Conservation (phyloP, 2,113 vertebrate genomes). For the rabbit (Oryctolagus cuniculus) region mOryCun1.1 NC_091438.1:132512001-132512500, state of each 20-base stretch:
- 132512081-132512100: no score
- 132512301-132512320: neutral
- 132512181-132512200: neutral
- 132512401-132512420: neutral
- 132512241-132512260: neutral
- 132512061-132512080: no score
- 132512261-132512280: neutral
- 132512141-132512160: neutral
- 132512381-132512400: neutral
- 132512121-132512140: neutral
- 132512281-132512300: neutral
- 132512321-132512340: neutral
- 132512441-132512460: conserved; percentile 42
- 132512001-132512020: no score
- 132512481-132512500: neutral
- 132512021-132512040: no score
- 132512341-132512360: neutral
- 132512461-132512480: conserved; percentile 1
- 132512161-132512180: neutral
- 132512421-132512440: neutral
- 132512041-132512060: no score
- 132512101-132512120: conserved; percentile 37
- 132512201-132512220: neutral
- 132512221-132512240: neutral
- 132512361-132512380: neutral